phyloP scores from a whole-genome alignment of 2,113 vertebrate genomes.

The Nycticebus coucang region DNA sequence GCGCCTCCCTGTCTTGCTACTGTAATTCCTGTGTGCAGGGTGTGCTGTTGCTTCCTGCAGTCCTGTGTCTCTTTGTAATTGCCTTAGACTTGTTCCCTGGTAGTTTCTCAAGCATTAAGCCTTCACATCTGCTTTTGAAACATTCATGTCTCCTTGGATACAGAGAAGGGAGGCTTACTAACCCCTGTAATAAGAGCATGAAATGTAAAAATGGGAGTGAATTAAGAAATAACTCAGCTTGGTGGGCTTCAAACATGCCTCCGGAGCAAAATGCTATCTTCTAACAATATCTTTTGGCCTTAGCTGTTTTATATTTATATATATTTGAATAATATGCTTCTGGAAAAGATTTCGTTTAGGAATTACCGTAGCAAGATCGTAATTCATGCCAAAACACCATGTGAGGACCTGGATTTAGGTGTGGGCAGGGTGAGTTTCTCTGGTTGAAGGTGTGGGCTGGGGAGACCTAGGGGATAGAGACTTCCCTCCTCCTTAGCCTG shows the following conservation, averaged over 20 bases:
- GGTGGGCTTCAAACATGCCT: not conserved
- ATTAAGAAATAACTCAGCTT: not conserved
- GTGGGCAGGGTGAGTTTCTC: not conserved
- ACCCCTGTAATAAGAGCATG: not conserved
- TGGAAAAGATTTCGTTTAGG: not conserved
- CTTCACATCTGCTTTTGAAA: not conserved
- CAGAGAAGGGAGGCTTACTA: not conserved
- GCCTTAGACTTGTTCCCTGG: not conserved
- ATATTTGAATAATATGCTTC: not conserved
- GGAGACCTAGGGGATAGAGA: not conserved
- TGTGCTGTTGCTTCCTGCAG: rapidly evolving
- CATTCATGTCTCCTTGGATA: not conserved
- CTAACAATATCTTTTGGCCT: not conserved
- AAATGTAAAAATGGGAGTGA: not conserved
- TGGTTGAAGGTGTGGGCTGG: not conserved
- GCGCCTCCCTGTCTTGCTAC: rapidly evolving
- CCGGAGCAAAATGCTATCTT: constrained; percentile 6
- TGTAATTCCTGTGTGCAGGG: rapidly evolving
- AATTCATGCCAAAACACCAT: not conserved
- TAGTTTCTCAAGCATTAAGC: not conserved
- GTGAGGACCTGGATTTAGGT: not conserved
- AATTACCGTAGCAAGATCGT: not conserved
- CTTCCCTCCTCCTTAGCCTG: rapidly evolving
- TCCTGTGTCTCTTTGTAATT: not conserved
- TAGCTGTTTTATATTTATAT: not conserved